These are phyloP conservation scores for Pheosia gnoma DNA, from an alignment of 2,888 invertebrate genomes.

Conservation along the genomic window DNA sequence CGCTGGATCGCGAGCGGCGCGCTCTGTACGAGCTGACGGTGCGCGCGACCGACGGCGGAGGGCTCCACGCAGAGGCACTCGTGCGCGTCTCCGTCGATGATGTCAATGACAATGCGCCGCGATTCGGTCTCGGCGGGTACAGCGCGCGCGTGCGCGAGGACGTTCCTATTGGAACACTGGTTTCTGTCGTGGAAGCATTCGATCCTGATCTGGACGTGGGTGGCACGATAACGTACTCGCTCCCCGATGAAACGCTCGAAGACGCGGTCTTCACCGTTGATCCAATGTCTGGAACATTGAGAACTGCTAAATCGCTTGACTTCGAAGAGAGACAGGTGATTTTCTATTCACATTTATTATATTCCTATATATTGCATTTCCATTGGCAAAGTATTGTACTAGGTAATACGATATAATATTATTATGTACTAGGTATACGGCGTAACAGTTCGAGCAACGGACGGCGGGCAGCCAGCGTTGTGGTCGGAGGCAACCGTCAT, in stretches of 20 bases:
- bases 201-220: conserved; percentile 94
- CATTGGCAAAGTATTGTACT: neutral
- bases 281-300: conserved; percentile 92
- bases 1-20: conserved; percentile 93
- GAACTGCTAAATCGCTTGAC: conserved; percentile 91
- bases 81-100: conserved; percentile 94
- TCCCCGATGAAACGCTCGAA: conserved; percentile 87
- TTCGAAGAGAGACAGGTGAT: conserved; percentile 92
- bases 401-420: neutral
- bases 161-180: conserved; percentile 93
- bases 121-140: conserved; percentile 90
- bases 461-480: conserved; percentile 92
- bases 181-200: conserved; percentile 91
- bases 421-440: conserved; percentile 87
- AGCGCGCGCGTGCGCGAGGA: conserved; percentile 95
- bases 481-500: conserved; percentile 91
- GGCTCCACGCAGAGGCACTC: conserved; percentile 91
- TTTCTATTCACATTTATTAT: neutral
- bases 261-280: conserved; percentile 93
- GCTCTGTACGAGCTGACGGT: conserved; percentile 91
- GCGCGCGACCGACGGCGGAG: conserved; percentile 91
- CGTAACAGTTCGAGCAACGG: conserved; percentile 92
- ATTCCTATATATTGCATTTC: neutral
- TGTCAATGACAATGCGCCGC: conserved; percentile 95
- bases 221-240: conserved; percentile 91